Base-by-base conservation (phyloP, 2,888 invertebrate species). In the Xestobium rufovillosum region DNA sequence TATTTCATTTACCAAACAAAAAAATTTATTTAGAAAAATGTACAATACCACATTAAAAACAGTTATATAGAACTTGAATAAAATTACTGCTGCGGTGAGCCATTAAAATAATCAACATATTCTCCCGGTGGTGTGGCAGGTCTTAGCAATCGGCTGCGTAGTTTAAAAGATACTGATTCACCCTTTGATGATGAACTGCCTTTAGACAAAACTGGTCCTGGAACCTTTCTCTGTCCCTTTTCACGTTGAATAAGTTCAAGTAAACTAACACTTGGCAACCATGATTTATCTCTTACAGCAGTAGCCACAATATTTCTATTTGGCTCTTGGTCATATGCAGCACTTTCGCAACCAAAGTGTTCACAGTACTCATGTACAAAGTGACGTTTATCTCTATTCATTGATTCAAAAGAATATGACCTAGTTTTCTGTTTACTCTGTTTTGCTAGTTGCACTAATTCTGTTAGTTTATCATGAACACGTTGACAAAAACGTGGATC, bases 261-360 rank as follows among this genome's bases (percentile, higher is more conserved):
- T 48, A 94, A 71, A 59, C 87, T 87, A 62, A 87, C 81, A 46
- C 85, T 83, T 1, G 94, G 94, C 52, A 91, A 66, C 89, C 89
- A 92, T 43, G 89, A 88, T 78, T 87, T 67, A 4, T 65, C 65
- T 36, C 55, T 59, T 36, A 54, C 68, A 60, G 92, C 91, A 10
- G 89, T 91, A 14, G 88, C 89, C n/a, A 92, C 87, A 10, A 96
- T 86, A 68, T 95, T 96, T 44, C 94, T 74, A 61, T 95, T 92
- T 0, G 96, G 96, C 59, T 95, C 95, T 12, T 83, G 81, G 68
- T 97, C 97, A 62, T 94, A 95, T 13, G 94, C 91, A 40, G 87
- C 84, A 46, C 92, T 88, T 56, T 90, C 85, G 52, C 92, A 86
- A 26, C 94, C 94, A 69, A 96, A 97, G 66, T 88, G 88, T 56